Percentiles rank a stretch among this genome's conserved stretches.
Evolutionary conservation across 2,113 vertebrate species (phyloP).

Genomic region (Solea solea): DNA sequence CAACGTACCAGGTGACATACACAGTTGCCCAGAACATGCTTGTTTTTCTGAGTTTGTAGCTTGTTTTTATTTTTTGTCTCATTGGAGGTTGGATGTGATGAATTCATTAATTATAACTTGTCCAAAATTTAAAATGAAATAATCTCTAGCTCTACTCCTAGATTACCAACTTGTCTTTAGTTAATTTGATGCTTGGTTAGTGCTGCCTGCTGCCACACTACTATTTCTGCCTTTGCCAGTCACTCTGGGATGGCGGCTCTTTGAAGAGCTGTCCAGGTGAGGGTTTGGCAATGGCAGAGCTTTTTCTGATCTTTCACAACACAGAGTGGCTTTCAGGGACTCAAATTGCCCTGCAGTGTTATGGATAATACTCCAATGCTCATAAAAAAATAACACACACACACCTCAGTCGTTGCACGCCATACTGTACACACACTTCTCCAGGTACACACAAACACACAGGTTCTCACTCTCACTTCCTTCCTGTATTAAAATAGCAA

Average conservation of each 20-base stretch:
- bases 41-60: too few species aligned
- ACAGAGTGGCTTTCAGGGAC: constrained; percentile 59
- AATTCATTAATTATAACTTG: too few species aligned
- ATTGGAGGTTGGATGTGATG: too few species aligned
- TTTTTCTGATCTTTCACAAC: constrained; percentile 60
- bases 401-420: not conserved
- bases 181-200: constrained; percentile 31
- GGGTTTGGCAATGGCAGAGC: constrained; percentile 59
- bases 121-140: not conserved
- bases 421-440: constrained; percentile 1
- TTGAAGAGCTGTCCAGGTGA: constrained; percentile 75
- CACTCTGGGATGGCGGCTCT: constrained; percentile 57
- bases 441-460: constrained; percentile 12
- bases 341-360: constrained; percentile 56
- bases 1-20: too few species aligned
- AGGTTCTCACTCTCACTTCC: constrained; percentile 11
- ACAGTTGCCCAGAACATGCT: too few species aligned
- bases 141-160: constrained; percentile 20
- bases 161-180: constrained; percentile 11
- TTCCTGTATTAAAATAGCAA: constrained; percentile 46
- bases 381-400: constrained; percentile 39
- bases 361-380: constrained; percentile 58
- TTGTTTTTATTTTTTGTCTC: too few species aligned
- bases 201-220: constrained; percentile 36
- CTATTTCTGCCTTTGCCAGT: constrained; percentile 62